A percentile compares a stretch with the other conserved stretches of the same genome.
phyloP scores from a whole-genome alignment of 2,888 invertebrate species.

The Apodemia hepburni region DNA sequence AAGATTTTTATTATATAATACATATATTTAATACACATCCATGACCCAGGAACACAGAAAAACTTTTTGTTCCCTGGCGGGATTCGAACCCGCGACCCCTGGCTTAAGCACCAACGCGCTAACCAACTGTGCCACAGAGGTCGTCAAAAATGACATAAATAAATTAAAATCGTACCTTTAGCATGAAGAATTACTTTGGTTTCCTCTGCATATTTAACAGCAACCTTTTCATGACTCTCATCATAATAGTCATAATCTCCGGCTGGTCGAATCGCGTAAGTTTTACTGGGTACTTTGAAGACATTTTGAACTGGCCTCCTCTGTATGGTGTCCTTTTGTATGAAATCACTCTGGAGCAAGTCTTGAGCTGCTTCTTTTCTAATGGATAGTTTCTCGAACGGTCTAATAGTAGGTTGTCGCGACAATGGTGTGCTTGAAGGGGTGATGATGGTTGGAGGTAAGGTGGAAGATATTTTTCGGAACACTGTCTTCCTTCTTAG shows the following conservation, averaged over 20 bases:
- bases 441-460: conserved; percentile 40
- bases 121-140: no score
- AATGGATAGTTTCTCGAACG: conserved; percentile 48
- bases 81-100: no score
- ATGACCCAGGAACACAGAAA: no score
- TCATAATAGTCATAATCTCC: conserved; percentile 86
- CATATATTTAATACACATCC: no score
- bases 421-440: conserved; percentile 33
- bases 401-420: conserved; percentile 39
- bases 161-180: conserved; percentile 51
- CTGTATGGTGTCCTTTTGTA: conserved; percentile 13
- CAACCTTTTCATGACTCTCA: conserved; percentile 80
- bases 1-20: no score
- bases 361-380: conserved; percentile 20
- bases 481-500: conserved; percentile 54
- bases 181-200: conserved; percentile 79
- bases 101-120: no score
- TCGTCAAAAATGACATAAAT: no score
- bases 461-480: conserved; percentile 53
- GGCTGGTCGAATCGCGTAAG: conserved; percentile 45
- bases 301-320: conserved; percentile 21
- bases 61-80: no score
- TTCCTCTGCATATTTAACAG: conserved; percentile 63
- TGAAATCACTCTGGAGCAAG: background rate
- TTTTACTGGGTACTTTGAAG: conserved; percentile 39